Conservation (phyloP, 1,140 invertebrate species). For the Chlorops oryzae region DNA sequence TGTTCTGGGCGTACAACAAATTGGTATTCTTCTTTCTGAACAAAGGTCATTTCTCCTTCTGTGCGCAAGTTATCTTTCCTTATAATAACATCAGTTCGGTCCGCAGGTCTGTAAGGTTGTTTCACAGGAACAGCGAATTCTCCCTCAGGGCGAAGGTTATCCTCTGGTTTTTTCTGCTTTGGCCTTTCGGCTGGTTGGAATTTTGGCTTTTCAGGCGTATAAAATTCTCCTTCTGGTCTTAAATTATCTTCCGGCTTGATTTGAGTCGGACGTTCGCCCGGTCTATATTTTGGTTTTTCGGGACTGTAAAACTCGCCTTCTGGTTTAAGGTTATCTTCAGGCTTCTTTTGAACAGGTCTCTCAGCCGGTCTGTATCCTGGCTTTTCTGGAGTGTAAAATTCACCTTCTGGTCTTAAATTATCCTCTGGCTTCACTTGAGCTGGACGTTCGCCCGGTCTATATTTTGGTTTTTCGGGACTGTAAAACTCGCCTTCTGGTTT, state of each 20-base stretch:
- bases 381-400: conserved; percentile 48
- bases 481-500: conserved; percentile 55
- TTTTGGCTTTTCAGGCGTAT: conserved; percentile 35
- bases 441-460: conserved; percentile 40
- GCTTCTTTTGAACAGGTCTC: conserved; percentile 52
- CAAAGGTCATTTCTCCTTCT: conserved; percentile 56
- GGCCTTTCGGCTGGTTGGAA: conserved; percentile 44
- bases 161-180: conserved; percentile 50
- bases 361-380: conserved; percentile 50
- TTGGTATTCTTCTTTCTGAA: conserved; percentile 45
- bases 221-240: conserved; percentile 54
- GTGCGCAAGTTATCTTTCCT: conserved; percentile 57
- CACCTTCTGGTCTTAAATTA: conserved; percentile 56
- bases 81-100: conserved; percentile 53
- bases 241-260: conserved; percentile 50
- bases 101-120: conserved; percentile 48
- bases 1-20: conserved; percentile 50
- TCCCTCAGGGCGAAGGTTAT: conserved; percentile 56
- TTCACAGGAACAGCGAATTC: conserved; percentile 51
- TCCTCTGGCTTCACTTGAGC: conserved; percentile 37
- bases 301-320: conserved; percentile 57
- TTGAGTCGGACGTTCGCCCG: conserved; percentile 49
- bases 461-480: conserved; percentile 32
- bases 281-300: conserved; percentile 26
- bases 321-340: conserved; percentile 56